Evolutionary conservation across 1,140 invertebrate genomes (phyloP), one percentile per base, ranked within the genome.

Genomic region (Megathymus violae): DNA sequence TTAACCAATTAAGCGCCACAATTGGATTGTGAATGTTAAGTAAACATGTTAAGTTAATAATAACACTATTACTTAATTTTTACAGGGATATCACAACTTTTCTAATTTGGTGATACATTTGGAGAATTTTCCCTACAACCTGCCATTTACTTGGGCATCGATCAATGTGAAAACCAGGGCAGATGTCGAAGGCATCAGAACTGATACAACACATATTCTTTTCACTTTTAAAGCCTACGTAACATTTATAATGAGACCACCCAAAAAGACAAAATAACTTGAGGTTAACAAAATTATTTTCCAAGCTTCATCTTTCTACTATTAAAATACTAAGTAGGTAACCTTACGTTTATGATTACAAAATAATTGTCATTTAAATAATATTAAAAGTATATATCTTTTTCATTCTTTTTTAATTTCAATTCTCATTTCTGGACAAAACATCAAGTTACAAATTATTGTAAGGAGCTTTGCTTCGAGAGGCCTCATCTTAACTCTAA

Each of bases 61-160:
- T 3, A 3, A 25, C 22, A 0, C 13, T 16, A 3, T 50, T 10
- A 15, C 4, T 15, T 11, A 38, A 7, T 64, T 63, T 38, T 47
- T 58, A n/a, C 63, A 72, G 70, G 70, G 70, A 0, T 40, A 61
- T 47, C 65, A 69, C 22, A 43, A 66, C 13, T 69, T 66, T 25
- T 41, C 31, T 6, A 64, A 73, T 17, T 3, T 73, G 2, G 34
- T 60, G 1, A 62, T 73, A 5, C 50, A 69, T n/a, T 52, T 73
- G 54, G 67, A 67, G 34, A 62, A 73, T 19, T 73, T 69, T 11
- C 71, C 63, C 0, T 62, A 66, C 58, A 60, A 62, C 25, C 41
- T 73, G 14, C 71, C 71, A 2, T 73, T 73, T 14, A 73, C 71
- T 4, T 73, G 67, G 58, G 69, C 67, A 1, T 61, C 61, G 4